A percentile compares a stretch with the other conserved stretches of the same genome.
Evolutionary conservation across 2,888 invertebrate genomes (phyloP).

Genomic region (Actias luna): DNA sequence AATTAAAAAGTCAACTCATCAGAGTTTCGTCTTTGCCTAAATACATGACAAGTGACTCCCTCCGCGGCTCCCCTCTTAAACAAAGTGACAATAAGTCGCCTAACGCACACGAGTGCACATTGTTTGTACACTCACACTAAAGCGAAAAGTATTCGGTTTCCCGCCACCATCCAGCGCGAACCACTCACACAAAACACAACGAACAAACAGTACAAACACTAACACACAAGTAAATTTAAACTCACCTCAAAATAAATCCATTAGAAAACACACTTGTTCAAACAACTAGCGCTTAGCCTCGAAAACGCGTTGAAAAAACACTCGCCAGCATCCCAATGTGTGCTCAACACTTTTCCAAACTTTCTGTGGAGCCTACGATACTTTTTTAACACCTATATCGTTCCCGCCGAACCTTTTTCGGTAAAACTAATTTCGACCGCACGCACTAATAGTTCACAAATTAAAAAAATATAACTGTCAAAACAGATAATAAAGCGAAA

Average conservation of each 20-base stretch:
- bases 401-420: constrained; percentile 62
- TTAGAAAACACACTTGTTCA: constrained; percentile 83
- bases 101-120: constrained; percentile 56
- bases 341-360: constrained; percentile 77
- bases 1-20: constrained; percentile 78
- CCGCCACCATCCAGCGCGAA: constrained; percentile 72
- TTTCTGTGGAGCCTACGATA: constrained; percentile 69
- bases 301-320: constrained; percentile 81
- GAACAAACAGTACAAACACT: constrained; percentile 80
- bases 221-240: constrained; percentile 81
- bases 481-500: constrained; percentile 24
- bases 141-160: constrained; percentile 77
- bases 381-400: constrained; percentile 26
- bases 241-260: constrained; percentile 83
- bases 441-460: constrained; percentile 20
- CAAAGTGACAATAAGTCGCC: constrained; percentile 78
- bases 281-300: constrained; percentile 82
- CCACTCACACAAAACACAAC: constrained; percentile 77
- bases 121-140: constrained; percentile 72
- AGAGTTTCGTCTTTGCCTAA: constrained; percentile 77
- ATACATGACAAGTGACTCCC: constrained; percentile 80
- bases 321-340: constrained; percentile 72
- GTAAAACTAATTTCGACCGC: constrained; percentile 40
- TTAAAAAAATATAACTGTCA: background rate
- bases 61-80: constrained; percentile 73